A percentile compares a stretch with the other conserved stretches of the same genome.
Evolutionary conservation across 2,797 vertebrate species (phyloP).

Genomic region (Perdix hodgsoniae): DNA sequence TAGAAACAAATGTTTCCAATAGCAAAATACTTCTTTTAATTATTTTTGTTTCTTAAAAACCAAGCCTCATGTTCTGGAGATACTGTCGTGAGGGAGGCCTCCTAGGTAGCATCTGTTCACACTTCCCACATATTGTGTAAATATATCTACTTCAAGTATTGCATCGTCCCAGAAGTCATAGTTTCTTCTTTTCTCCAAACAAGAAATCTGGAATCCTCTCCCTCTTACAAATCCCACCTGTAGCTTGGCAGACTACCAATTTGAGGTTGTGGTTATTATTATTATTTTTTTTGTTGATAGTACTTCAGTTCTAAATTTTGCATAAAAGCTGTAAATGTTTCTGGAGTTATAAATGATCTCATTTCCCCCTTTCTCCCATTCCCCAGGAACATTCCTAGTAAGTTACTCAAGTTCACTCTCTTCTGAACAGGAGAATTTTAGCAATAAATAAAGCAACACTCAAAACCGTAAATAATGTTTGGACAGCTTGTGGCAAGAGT

Average conservation of each 20-base stretch:
- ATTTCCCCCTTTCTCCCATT: conserved; percentile 13
- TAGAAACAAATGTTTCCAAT: neutral
- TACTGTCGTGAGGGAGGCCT: conserved; percentile 38
- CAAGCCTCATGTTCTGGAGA: neutral
- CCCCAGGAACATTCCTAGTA: conserved; percentile 43
- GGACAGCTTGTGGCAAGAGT: neutral
- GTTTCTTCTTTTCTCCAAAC: conserved; percentile 33
- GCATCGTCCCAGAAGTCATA: conserved; percentile 32
- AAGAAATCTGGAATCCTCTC: conserved; percentile 23
- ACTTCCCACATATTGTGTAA: conserved; percentile 57
- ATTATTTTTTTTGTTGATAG: neutral
- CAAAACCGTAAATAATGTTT: conserved; percentile 32
- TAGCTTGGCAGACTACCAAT: conserved; percentile 23
- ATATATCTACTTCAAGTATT: conserved; percentile 58
- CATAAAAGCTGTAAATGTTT: conserved; percentile 32
- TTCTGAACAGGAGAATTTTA: conserved; percentile 5
- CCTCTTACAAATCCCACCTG: conserved; percentile 22
- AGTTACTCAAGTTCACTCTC: conserved; percentile 10
- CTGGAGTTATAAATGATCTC: conserved; percentile 36
- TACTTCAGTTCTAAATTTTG: conserved; percentile 21
- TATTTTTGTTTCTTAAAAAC: neutral
- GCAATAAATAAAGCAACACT: conserved; percentile 55
- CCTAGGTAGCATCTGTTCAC: conserved; percentile 60
- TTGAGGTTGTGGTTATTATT: neutral
- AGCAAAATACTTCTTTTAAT: neutral